Evolutionary conservation across 2,888 invertebrate species (phyloP).

Genomic region (Pyrocoelia pectoralis): DNA sequence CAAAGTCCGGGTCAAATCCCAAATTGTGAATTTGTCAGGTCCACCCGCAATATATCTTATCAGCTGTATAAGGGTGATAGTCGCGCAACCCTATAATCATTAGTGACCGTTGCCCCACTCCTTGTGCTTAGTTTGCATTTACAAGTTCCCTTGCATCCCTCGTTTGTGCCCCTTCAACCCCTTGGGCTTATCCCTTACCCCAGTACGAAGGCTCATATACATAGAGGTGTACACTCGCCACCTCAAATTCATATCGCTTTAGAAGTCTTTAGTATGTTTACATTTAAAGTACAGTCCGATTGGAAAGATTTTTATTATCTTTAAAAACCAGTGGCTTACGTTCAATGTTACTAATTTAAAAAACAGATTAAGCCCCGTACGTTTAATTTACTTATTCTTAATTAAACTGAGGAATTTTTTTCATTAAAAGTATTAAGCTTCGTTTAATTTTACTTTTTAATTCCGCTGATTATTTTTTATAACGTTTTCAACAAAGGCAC

Average conservation of each 20-base stretch:
- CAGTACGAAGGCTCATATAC: constrained; percentile 60
- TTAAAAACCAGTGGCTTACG: not conserved
- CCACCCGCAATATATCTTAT: constrained; percentile 58
- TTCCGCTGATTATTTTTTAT: not conserved
- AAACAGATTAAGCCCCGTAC: not conserved
- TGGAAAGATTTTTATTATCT: constrained; percentile 14
- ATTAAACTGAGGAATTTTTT: too few relatives aligned
- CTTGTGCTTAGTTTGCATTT: constrained; percentile 62
- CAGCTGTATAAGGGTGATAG: constrained; percentile 57
- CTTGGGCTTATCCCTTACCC: constrained; percentile 49
- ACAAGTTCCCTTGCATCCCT: constrained; percentile 57
- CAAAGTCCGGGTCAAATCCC: constrained; percentile 47
- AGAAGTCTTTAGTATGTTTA: constrained; percentile 36
- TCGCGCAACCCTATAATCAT: constrained; percentile 57
- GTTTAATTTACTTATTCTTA: not conserved
- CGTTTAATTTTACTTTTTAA: not conserved
- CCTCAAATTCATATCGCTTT: constrained; percentile 42
- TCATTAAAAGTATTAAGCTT: too few relatives aligned
- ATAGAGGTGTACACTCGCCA: constrained; percentile 60
- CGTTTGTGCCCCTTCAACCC: constrained; percentile 45
- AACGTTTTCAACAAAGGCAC: not conserved
- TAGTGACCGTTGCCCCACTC: constrained; percentile 58
- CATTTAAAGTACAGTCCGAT: constrained; percentile 41
- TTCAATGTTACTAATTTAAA: too few relatives aligned
- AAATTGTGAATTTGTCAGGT: constrained; percentile 59